Base-by-base conservation (phyloP, 2,797 vertebrate species). In the Mergus octosetaceus region DNA sequence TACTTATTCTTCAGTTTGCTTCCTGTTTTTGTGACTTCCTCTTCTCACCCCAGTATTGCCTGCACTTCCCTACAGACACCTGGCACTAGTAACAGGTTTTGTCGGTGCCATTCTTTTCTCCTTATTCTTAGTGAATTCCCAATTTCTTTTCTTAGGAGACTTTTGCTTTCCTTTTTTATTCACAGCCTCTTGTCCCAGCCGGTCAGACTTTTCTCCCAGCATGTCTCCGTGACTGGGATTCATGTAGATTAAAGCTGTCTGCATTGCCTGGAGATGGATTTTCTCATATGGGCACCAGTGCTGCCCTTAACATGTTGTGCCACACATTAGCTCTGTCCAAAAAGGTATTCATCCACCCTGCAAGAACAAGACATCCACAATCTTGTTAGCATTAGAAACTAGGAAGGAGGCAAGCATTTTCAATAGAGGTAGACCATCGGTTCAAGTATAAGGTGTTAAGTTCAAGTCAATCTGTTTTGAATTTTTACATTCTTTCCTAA, bases 21-120 rank as follows among this genome's bases (percentile, higher is more conserved):
- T 95, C 86, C 88, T 89, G 60, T 45, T 5, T 36, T 74, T 64
- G 34, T 60, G 41, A 66, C 68, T 95, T 88, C 87, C 56, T 82
- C 54, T 78, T 90, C 47, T 60, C 71, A 34, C 22, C 13, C 22
- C 32, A 49, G 17, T 32, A 1, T 47, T 3, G 4, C 74, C 30
- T 82, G 15, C 30, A 11, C 22, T 88, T 95, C 62, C 51, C 56
- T 78, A 34, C 27, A 75, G 51, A 43, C 76, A 47, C 28, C 15
- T 41, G 61, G 34, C 57, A 58, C 34, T 38, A 11, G 9, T 72
- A 83, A 21, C 56, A 79, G 65, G 13, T 36, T 84, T 85, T 86
- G 38, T 73, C 51, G 84, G 38, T 73, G 47, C 38, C 24, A 25
- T 2, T 60, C 11, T 68, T 81, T 74, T n/a, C 30, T 25, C 13